phyloP scores from a whole-genome alignment of 2,888 invertebrate species.

The Erebia palarica region DNA sequence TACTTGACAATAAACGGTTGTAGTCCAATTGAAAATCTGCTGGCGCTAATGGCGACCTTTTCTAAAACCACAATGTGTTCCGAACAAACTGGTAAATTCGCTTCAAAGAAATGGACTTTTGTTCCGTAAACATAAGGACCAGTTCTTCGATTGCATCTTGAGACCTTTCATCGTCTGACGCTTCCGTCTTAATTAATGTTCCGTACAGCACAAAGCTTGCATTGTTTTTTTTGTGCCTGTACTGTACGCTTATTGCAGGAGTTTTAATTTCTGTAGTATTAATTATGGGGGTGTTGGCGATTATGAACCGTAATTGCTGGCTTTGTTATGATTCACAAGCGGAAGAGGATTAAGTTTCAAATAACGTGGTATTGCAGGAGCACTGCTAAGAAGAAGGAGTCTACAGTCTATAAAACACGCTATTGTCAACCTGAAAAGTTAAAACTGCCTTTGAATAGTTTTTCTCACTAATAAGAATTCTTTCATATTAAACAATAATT shows the following conservation, averaged over 20 bases:
- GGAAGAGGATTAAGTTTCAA: constrained; percentile 59
- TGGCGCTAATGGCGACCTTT: constrained; percentile 53
- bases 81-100: constrained; percentile 53
- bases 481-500: not conserved
- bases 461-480: not conserved
- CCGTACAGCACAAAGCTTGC: constrained; percentile 70
- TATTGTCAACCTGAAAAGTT: not conserved
- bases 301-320: constrained; percentile 71
- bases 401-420: not conserved
- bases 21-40: constrained; percentile 46
- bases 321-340: constrained; percentile 61
- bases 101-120: constrained; percentile 46
- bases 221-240: constrained; percentile 69
- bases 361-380: constrained; percentile 22
- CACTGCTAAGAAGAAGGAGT: constrained; percentile 2
- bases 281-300: constrained; percentile 70
- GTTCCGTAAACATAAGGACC: constrained; percentile 43
- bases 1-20: constrained; percentile 35
- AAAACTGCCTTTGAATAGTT: not conserved
- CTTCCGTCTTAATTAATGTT: constrained; percentile 76
- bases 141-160: constrained; percentile 46
- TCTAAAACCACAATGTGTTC: constrained; percentile 57
- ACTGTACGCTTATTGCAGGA: constrained; percentile 62
- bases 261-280: constrained; percentile 75
- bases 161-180: constrained; percentile 55